Evolutionary conservation across 2,113 vertebrate genomes (phyloP), one percentile per base, ranked within the genome.

Genomic region (Pterocles orientalis): DNA sequence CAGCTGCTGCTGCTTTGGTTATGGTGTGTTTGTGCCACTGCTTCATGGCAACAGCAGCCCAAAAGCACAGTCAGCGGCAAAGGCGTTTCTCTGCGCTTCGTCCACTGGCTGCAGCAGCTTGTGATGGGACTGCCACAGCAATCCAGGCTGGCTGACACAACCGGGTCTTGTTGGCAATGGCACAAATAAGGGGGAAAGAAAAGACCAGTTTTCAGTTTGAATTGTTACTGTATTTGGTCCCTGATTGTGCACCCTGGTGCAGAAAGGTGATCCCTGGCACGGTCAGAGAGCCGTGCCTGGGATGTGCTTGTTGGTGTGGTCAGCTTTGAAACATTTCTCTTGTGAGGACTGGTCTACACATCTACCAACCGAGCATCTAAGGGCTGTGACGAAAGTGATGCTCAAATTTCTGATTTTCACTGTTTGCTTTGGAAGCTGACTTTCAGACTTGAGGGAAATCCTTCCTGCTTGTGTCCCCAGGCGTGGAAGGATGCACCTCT

Each of bases 11-110:
- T 84, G 79, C 68, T 66, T 86, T 2, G 39, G 76, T 93, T 93
- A 39, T 60, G 83, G 56, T 75, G 90, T 91, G 95, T 96, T 96
- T 97, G 86, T 95, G 84, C 76, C 92, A 82, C 5, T 69, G 91
- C 92, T 54, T 95, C 95, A 70, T 36, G 81, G 94, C 96, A 96
- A 97, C 92, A 2, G 47, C 16, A 65, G 85, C 58, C 70, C 91
- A 57, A 93, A 81, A 84, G 80, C 94, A 43, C 9, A 0, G 47
- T 47, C 90, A 83, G 85, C 75, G 93, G 72, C 86, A 76, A 26
- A 82, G 81, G 73, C 23, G 0, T 75, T 83, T 50, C 82, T 77
- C 82, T 66, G 71, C 70, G 85, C 51, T 80, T 14, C 70, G 31
- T 91, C 70, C 75, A 6, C 33, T 16, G 60, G 41, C 72, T 75